A percentile compares a stretch with the other conserved stretches of the same genome.
These are phyloP conservation scores for Entosphenus tridentatus DNA, from an alignment of 2,113 vertebrate genomes.

Conservation along the genomic window DNA sequence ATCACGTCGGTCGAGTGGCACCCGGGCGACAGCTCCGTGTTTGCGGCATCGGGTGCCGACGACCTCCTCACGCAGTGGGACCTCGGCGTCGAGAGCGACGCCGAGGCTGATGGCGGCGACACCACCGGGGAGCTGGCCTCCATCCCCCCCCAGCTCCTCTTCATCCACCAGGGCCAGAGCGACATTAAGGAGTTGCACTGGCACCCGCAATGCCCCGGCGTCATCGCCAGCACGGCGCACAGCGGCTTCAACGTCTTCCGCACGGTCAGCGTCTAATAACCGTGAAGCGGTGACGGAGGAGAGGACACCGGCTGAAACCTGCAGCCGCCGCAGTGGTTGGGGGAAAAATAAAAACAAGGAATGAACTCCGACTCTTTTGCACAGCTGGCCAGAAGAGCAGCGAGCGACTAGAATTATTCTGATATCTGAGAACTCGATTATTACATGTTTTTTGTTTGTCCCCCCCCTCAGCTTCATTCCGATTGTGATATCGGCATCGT, in stretches of 20 bases:
- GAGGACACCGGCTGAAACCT: no score
- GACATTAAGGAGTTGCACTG: slow-evolving; percentile 67
- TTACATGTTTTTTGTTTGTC: no score
- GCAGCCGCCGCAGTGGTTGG: no score
- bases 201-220: slow-evolving; percentile 43
- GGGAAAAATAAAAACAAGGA: no score
- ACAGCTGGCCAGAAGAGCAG: no score
- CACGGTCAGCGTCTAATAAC: slow-evolving; percentile 41
- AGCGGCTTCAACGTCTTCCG: slow-evolving; percentile 60
- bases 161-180: slow-evolving; percentile 59
- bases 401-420: no score
- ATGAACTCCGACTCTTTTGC: no score
- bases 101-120: slow-evolving; percentile 15
- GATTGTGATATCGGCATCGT: no score
- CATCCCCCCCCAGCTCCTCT: slow-evolving; percentile 55
- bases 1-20: slow-evolving; percentile 67
- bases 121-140: slow-evolving; percentile 14
- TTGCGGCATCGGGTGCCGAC: slow-evolving; percentile 45
- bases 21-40: slow-evolving; percentile 48
- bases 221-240: slow-evolving; percentile 45
- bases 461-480: no score
- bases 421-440: no score
- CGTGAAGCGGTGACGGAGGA: no score
- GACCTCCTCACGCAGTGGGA: slow-evolving; percentile 68
- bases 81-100: slow-evolving; percentile 46